A percentile compares a stretch with the other conserved stretches of the same genome.
phyloP scores from a whole-genome alignment of 2,888 invertebrate genomes.

The Sarcophaga variegata region DNA sequence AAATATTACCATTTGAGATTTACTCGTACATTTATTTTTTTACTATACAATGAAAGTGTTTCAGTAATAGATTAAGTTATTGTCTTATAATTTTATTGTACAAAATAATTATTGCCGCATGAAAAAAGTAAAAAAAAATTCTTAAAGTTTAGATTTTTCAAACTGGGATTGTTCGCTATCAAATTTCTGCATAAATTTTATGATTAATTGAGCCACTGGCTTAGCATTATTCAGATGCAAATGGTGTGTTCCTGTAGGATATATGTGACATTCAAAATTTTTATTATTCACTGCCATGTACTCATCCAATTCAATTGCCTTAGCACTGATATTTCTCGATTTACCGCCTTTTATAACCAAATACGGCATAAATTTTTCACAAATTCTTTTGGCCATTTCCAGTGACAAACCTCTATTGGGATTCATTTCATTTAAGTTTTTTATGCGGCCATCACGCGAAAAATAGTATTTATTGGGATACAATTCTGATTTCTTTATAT shows the following conservation, averaged over 20 bases:
- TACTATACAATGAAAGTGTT: too few species aligned
- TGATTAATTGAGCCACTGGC: constrained; percentile 83
- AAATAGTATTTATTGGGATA: constrained; percentile 84
- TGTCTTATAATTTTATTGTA: too few species aligned
- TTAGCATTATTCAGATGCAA: constrained; percentile 87
- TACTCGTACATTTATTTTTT: too few species aligned
- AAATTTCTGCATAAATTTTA: constrained; percentile 82
- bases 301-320: constrained; percentile 82
- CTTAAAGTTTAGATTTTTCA: constrained; percentile 41
- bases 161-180: neutral
- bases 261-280: constrained; percentile 84
- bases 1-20: too few species aligned
- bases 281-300: constrained; percentile 83
- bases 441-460: constrained; percentile 78
- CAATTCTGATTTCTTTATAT: constrained; percentile 83
- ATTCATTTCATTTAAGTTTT: constrained; percentile 74
- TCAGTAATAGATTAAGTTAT: too few species aligned
- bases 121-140: neutral
- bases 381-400: constrained; percentile 83
- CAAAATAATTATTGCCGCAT: neutral
- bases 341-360: constrained; percentile 84
- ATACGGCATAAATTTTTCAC: constrained; percentile 82
- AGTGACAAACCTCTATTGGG: constrained; percentile 82
- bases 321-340: constrained; percentile 82
- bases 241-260: constrained; percentile 87